A percentile compares a stretch with the other conserved stretches of the same genome.
These are phyloP conservation scores for Perodicticus potto DNA, from an alignment of 2,797 vertebrate species.

Conservation along the genomic window DNA sequence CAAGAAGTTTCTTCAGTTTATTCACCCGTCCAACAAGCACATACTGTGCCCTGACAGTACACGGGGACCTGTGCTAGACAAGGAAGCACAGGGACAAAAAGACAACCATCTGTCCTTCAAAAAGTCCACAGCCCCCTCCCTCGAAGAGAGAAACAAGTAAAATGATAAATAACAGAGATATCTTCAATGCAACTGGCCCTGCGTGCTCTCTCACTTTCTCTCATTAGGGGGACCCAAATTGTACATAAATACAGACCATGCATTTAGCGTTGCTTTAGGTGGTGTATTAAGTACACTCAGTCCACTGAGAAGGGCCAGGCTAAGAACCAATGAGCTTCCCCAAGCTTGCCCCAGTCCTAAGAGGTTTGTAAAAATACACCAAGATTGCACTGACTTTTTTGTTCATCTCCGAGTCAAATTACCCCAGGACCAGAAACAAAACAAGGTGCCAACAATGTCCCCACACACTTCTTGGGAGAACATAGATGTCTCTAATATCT, in stretches of 20 bases:
- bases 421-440: not conserved
- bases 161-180: not conserved
- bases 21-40: not conserved
- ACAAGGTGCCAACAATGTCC: not conserved
- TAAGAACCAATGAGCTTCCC: not conserved
- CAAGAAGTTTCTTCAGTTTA: not conserved
- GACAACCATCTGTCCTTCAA: slow-evolving; percentile 16
- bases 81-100: not conserved
- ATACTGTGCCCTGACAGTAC: not conserved
- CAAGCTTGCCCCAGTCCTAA: not conserved
- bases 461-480: not conserved
- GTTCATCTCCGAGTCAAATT: not conserved
- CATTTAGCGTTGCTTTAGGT: not conserved
- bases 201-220: not conserved
- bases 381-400: not conserved
- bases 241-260: not conserved
- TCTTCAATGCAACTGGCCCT: not conserved
- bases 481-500: not conserved
- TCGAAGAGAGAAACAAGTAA: not conserved
- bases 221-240: not conserved
- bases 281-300: not conserved
- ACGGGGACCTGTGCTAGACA: not conserved
- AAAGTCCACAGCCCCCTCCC: not conserved
- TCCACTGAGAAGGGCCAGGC: not conserved
- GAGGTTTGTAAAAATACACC: not conserved